phyloP scores from a whole-genome alignment of 2,888 invertebrate species.

The Melikaiella ostensackeni region DNA sequence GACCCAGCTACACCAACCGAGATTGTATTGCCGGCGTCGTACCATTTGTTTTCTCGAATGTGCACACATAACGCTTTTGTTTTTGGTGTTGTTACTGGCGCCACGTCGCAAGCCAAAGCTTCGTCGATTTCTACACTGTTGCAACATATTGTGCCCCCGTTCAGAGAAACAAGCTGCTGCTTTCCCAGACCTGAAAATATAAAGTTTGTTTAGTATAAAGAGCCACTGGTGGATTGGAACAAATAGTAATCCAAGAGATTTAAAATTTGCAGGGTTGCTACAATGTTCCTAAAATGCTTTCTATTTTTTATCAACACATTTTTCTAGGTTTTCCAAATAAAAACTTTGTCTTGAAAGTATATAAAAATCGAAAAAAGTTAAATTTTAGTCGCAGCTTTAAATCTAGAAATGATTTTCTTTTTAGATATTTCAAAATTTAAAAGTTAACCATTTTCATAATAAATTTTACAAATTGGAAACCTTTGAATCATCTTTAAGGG shows the following conservation, averaged over 20 bases:
- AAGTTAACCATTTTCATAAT: background rate
- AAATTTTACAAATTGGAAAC: background rate
- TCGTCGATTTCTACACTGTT: slow-evolving; percentile 69
- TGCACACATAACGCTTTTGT: slow-evolving; percentile 71
- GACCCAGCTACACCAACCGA: slow-evolving; percentile 70
- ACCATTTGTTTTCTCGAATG: slow-evolving; percentile 72
- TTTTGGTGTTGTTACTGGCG: slow-evolving; percentile 59
- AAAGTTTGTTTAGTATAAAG: slow-evolving; percentile 10
- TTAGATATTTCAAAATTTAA: too few species aligned
- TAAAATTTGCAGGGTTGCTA: background rate
- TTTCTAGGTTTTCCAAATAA: background rate
- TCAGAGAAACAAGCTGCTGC: slow-evolving; percentile 70
- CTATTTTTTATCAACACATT: background rate
- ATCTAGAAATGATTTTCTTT: too few species aligned
- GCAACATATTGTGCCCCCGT: slow-evolving; percentile 69
- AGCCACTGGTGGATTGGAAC: background rate
- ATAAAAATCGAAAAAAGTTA: too few species aligned
- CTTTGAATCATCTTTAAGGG: background rate
- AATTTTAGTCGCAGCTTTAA: too few species aligned
- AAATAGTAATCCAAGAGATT: background rate
- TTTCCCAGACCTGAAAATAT: slow-evolving; percentile 59
- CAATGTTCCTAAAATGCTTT: background rate
- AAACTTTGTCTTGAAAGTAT: background rate
- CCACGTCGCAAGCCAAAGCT: slow-evolving; percentile 69
- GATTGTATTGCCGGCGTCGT: slow-evolving; percentile 70